Evolutionary conservation across 2,797 vertebrate species (phyloP).

Genomic region (Clarias laeviceps): DNA sequence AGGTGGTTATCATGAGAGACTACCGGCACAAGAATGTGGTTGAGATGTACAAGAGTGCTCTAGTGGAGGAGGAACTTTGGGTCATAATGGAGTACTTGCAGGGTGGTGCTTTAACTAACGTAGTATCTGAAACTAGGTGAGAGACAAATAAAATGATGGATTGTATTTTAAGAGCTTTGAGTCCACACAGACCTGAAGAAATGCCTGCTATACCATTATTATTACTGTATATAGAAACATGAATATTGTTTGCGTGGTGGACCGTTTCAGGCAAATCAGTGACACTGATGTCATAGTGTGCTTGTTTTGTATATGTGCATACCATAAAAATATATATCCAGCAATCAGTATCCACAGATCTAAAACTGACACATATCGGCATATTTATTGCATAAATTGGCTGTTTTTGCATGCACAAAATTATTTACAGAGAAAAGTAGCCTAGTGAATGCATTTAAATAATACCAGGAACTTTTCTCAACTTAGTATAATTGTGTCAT

Average conservation of each 20-base stretch:
- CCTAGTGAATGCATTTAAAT: background rate
- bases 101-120: constrained; percentile 86
- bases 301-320: background rate
- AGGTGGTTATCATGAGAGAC: constrained; percentile 91
- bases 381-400: background rate
- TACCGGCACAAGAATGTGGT: constrained; percentile 85
- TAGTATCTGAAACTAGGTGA: constrained; percentile 85
- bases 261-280: background rate
- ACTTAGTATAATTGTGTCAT: background rate
- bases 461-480: background rate
- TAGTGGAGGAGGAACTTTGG: constrained; percentile 88
- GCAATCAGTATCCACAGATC: background rate
- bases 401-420: background rate
- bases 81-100: constrained; percentile 90
- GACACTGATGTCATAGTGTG: background rate
- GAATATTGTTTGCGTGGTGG: background rate
- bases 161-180: background rate
- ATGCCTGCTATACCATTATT: no score
- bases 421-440: background rate
- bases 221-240: background rate
- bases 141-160: background rate
- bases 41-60: constrained; percentile 87
- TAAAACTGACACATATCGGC: constrained; percentile 14
- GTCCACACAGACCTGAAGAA: background rate
- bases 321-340: background rate